Evolutionary conservation across 2,888 invertebrate genomes (phyloP).

Genomic region (Oligia strigilis): DNA sequence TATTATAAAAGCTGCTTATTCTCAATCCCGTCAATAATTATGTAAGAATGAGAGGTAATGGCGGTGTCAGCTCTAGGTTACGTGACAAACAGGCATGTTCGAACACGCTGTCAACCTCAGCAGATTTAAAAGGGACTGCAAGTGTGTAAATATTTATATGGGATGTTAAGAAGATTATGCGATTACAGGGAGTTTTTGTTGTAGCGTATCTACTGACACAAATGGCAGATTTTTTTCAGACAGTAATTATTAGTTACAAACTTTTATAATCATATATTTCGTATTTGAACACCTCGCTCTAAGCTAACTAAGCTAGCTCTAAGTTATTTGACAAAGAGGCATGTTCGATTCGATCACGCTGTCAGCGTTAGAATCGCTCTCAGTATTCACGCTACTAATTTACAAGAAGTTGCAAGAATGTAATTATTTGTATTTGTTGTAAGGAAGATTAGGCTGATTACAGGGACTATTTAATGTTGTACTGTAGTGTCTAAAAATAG

Average conservation of each 20-base stretch:
- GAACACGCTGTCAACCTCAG: constrained; percentile 5
- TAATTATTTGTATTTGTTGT: neutral
- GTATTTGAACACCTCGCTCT: neutral
- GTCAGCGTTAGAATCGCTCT: constrained; percentile 23
- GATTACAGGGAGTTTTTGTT: neutral
- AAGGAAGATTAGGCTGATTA: neutral
- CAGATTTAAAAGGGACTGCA: neutral
- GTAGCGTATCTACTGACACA: neutral
- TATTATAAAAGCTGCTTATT: neutral
- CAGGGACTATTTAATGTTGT: neutral
- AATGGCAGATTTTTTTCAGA: neutral
- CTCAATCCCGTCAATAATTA: neutral
- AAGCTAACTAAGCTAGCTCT: no score
- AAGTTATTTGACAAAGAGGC: constrained; percentile 41
- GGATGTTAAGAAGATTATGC: neutral
- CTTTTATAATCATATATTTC: neutral
- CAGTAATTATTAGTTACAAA: neutral
- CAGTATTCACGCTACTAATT: constrained; percentile 30
- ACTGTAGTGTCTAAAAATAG: neutral
- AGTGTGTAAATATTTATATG: constrained; percentile 4
- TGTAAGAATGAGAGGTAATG: neutral
- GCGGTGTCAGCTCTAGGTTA: neutral
- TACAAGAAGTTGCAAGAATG: neutral
- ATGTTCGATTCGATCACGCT: constrained; percentile 32
- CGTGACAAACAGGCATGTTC: constrained; percentile 50